phyloP scores from a whole-genome alignment of 2,797 vertebrate species.

The Scomberomorus guttatus region DNA sequence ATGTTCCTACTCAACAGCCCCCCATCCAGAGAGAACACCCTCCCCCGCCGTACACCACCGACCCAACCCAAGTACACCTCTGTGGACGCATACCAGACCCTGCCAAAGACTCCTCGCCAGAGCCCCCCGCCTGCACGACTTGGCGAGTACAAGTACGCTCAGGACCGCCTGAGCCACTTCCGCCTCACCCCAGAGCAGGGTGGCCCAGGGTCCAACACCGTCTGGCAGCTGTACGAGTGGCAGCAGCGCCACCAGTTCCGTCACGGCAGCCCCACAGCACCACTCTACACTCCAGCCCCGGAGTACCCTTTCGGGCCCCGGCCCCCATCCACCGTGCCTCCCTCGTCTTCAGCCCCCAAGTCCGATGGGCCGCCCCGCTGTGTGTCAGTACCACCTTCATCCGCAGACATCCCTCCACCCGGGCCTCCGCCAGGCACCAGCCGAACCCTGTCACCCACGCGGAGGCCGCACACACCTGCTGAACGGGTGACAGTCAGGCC shows the following conservation, averaged over 20 bases:
- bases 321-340: constrained; percentile 89
- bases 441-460: constrained; percentile 81
- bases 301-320: constrained; percentile 89
- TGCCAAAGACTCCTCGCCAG: constrained; percentile 90
- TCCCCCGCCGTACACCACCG: constrained; percentile 88
- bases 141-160: constrained; percentile 96
- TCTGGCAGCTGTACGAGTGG: constrained; percentile 97
- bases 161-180: constrained; percentile 94
- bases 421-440: constrained; percentile 78
- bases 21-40: constrained; percentile 86
- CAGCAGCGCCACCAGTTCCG: constrained; percentile 96
- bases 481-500: constrained; percentile 92
- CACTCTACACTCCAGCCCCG: constrained; percentile 88
- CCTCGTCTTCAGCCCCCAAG: constrained; percentile 86
- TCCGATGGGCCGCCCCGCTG: constrained; percentile 89
- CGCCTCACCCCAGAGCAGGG: constrained; percentile 90
- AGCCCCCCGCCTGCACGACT: constrained; percentile 86
- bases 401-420: constrained; percentile 89
- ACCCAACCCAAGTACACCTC: constrained; percentile 84
- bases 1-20: constrained; percentile 59
- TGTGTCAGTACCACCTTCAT: constrained; percentile 92
- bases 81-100: constrained; percentile 89
- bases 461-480: constrained; percentile 93
- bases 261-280: constrained; percentile 94
- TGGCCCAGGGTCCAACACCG: constrained; percentile 88